These are phyloP conservation scores for Hydra vulgaris DNA, from an alignment of 30 jellyfish, hydroid and myxozoan species.

Conservation along the genomic window DNA sequence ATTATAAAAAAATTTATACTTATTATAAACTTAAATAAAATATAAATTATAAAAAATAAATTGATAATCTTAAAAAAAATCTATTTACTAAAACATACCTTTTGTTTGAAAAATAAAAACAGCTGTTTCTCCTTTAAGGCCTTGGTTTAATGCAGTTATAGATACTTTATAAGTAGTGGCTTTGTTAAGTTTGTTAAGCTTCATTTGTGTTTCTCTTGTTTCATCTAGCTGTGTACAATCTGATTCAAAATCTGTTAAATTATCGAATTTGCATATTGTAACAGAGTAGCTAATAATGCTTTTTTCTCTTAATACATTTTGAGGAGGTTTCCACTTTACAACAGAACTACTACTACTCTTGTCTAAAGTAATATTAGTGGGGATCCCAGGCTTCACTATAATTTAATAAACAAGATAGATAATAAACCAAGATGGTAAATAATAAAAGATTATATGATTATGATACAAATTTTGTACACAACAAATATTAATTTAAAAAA, in stretches of 20 bases:
- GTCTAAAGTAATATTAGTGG: neutral
- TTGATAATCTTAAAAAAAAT: neutral
- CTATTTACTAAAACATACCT: neutral
- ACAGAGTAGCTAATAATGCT: neutral
- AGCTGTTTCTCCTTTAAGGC: conserved; percentile 7
- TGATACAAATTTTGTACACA: too few relatives aligned
- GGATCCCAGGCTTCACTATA: neutral
- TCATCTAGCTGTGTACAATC: conserved; percentile 1
- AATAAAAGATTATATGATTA: too few relatives aligned
- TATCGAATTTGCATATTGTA: neutral
- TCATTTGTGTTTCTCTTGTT: conserved; percentile 8
- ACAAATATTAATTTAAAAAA: too few relatives aligned
- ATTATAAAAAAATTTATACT: neutral
- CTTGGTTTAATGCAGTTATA: conserved; percentile 11
- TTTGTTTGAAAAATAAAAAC: conserved; percentile 2
- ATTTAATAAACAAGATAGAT: neutral
- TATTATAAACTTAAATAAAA: neutral
- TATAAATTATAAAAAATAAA: neutral
- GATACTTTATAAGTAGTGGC: conserved; percentile 7
- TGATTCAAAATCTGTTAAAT: neutral
- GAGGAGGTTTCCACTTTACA: neutral
- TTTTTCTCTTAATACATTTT: neutral
- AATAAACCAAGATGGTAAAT: neutral
- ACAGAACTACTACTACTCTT: neutral
- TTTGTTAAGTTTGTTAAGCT: neutral